Conservation (phyloP, 2,888 invertebrate species). For the Sesamia inferens region DNA sequence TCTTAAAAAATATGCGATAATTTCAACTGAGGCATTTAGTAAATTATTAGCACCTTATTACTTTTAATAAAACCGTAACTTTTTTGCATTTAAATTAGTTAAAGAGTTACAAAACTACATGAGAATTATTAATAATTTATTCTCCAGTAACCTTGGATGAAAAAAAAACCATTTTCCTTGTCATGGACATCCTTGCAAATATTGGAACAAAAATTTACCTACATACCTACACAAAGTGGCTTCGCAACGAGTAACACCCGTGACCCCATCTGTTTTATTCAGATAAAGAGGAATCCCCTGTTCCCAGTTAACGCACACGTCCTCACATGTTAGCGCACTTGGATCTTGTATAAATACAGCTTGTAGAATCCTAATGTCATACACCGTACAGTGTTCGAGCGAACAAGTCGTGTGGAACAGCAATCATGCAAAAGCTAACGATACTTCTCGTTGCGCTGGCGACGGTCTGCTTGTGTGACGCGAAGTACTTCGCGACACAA, state of each 20-base stretch:
- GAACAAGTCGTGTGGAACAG: constrained; percentile 29
- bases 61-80: background rate
- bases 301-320: constrained; percentile 33
- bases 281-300: constrained; percentile 61
- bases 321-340: background rate
- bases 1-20: background rate
- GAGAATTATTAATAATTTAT: background rate
- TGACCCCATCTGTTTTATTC: constrained; percentile 47
- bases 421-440: constrained; percentile 51
- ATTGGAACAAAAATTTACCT: background rate
- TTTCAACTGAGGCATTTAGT: background rate
- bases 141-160: background rate
- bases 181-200: constrained; percentile 2
- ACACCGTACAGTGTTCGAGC: constrained; percentile 10
- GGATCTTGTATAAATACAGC: constrained; percentile 44
- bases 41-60: background rate
- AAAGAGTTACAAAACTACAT: background rate
- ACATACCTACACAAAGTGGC: constrained; percentile 3
- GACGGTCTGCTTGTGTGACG: constrained; percentile 59
- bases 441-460: constrained; percentile 49
- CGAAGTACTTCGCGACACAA: constrained; percentile 67
- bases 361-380: constrained; percentile 20
- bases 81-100: background rate
- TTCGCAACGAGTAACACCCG: constrained; percentile 8
- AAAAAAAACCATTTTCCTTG: background rate